Evolutionary conservation across 2,888 invertebrate genomes (phyloP), one percentile per base, ranked within the genome.

Genomic region (Hipparchia sbordonii): DNA sequence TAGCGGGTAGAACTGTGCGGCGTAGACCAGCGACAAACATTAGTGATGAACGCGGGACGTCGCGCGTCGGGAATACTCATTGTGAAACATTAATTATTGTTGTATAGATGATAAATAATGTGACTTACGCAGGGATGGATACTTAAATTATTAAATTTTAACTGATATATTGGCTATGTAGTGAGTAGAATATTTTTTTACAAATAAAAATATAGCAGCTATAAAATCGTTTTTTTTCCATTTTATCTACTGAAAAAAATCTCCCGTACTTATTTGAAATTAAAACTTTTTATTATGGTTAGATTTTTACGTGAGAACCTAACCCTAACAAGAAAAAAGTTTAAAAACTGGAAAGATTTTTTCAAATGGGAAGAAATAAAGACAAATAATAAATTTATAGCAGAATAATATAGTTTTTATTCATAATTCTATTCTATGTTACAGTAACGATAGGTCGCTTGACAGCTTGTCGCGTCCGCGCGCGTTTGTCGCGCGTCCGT

Each of bases 101-200:
- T 93, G 92, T 91, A 91, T 92, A 93, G 91, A 93, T 92, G 91
- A 91, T 93, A 92, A 92, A 92, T 91, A 92, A 93, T 92, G 93
- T 93, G 94, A 94, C 92, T 93, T 93, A 94, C 92, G 94, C 93
- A 94, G 93, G 94, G 94, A 94, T 92, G 94, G 93, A 93, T 94
- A 94, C 94, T 94, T 94, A 94, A 94, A 92, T 93, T 94, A 93
- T 94, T 93, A 91, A 93, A 92, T 91, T 92, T 91, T 92, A 94
- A 94, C 92, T 92, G 94, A 93, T 93, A 95, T 94, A 95, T 95
- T 95, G 94, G 95, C 95, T 95, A 95, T 94, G 94, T 95, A 95
- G 95, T 94, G 93, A 92, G 95, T 95, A 95, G 95, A 95, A 94
- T 95, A 95, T 95, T 95, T 95, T 95, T 95, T 95, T 95, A 95